These are phyloP conservation scores for Nasonia vitripennis DNA, from an alignment of 1,140 invertebrate species.

Conservation along the genomic window DNA sequence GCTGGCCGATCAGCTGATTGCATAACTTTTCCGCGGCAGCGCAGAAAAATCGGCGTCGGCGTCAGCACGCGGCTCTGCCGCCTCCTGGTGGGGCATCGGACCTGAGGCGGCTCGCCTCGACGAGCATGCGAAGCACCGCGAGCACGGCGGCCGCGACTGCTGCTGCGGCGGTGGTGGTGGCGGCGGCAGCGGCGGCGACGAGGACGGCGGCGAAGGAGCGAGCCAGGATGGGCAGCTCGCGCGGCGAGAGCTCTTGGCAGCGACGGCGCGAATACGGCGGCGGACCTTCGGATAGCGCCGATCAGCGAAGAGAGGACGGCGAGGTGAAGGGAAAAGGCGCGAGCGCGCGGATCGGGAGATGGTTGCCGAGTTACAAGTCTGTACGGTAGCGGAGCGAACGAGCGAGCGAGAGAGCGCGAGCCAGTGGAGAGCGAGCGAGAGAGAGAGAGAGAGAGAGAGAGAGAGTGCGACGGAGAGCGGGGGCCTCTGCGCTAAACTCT, in stretches of 20 bases:
- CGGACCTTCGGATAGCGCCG: neutral
- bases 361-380: neutral
- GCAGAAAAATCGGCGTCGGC: slow-evolving; percentile 40
- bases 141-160: neutral
- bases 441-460: neutral
- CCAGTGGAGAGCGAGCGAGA: neutral
- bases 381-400: neutral
- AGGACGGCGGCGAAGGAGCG: neutral
- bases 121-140: neutral
- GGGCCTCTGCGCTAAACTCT: neutral
- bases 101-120: neutral
- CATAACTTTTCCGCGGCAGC: slow-evolving; percentile 71
- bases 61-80: neutral
- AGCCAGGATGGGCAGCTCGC: neutral
- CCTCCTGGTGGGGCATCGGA: neutral
- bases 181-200: neutral
- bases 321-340: slow-evolving; percentile 12
- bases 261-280: neutral
- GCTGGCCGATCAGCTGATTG: slow-evolving; percentile 74
- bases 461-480: neutral
- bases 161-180: neutral
- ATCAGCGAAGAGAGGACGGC: neutral
- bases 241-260: neutral
- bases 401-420: neutral
- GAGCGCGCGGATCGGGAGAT: slow-evolving; percentile 8